Percentiles rank a stretch among this genome's conserved stretches.
These are phyloP conservation scores for Hemicordylus capensis DNA, from an alignment of 2,113 vertebrate genomes.

Conservation along the genomic window DNA sequence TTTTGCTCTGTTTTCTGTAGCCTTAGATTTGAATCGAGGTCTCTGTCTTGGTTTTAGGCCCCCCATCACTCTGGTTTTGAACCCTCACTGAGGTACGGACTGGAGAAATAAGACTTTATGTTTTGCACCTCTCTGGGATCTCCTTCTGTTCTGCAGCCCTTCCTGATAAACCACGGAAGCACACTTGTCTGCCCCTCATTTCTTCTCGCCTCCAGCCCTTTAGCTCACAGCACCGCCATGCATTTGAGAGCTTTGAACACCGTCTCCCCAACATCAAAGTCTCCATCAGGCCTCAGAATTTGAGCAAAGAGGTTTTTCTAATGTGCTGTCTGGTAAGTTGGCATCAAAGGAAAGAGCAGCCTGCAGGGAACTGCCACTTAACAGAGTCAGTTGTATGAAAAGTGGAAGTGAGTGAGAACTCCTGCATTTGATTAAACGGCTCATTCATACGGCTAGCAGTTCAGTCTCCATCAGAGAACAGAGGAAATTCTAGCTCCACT, in stretches of 20 bases:
- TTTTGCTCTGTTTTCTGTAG: too few relatives aligned
- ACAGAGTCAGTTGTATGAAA: neutral
- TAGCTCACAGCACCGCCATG: neutral
- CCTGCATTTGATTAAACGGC: neutral
- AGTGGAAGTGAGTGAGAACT: neutral
- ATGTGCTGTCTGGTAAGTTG: neutral
- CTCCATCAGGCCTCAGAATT: neutral
- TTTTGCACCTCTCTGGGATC: too few relatives aligned
- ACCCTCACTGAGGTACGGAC: too few relatives aligned
- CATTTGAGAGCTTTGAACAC: neutral
- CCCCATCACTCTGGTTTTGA: too few relatives aligned
- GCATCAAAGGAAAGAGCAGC: neutral
- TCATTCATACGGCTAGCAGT: too few relatives aligned
- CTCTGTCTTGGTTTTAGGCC: too few relatives aligned
- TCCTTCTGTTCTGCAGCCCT: neutral
- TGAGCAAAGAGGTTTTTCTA: neutral
- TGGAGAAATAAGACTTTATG: too few relatives aligned
- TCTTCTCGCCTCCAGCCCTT: neutral
- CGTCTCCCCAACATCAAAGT: neutral
- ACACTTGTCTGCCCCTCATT: neutral
- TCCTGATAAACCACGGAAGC: neutral
- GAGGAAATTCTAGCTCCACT: too few relatives aligned
- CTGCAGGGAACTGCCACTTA: neutral
- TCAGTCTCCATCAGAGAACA: too few relatives aligned
- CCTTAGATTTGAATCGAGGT: too few relatives aligned